Conservation (phyloP, 1,140 invertebrate genomes). For the Coptotermes formosanus region DNA sequence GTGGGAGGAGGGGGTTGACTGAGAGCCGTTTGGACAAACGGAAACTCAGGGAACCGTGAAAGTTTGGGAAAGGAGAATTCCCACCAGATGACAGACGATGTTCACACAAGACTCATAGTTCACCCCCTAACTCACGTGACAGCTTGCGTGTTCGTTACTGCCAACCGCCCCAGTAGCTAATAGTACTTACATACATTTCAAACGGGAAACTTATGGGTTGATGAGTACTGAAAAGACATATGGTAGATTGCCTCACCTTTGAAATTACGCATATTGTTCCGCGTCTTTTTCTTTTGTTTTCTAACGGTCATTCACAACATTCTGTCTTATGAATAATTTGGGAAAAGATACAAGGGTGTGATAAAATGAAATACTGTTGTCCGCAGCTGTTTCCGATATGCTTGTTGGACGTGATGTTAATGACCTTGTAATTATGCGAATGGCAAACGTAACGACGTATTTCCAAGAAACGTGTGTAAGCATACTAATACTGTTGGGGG, state of each 20-base stretch:
- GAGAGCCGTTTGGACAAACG: constrained; percentile 3
- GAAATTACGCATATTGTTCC: constrained; percentile 3
- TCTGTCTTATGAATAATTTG: background rate
- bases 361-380: background rate
- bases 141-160: constrained; percentile 13
- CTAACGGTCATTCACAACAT: background rate
- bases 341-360: background rate
- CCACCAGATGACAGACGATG: constrained; percentile 16
- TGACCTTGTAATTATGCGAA: background rate
- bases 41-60: constrained; percentile 9
- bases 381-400: constrained; percentile 1
- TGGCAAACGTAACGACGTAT: background rate
- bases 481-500: too few relatives aligned
- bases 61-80: background rate
- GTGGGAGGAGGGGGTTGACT: background rate
- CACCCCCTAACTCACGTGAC: background rate
- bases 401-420: background rate
- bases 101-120: constrained; percentile 11
- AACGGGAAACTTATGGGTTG: constrained; percentile 10
- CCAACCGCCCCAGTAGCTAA: background rate
- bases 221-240: constrained; percentile 7
- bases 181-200: constrained; percentile 13
- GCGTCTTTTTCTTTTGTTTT: constrained; percentile 13
- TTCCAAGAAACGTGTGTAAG: background rate
- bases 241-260: background rate